These are phyloP conservation scores for Drosophila persimilis DNA, from an alignment of 1,140 invertebrate species.

Conservation along the genomic window DNA sequence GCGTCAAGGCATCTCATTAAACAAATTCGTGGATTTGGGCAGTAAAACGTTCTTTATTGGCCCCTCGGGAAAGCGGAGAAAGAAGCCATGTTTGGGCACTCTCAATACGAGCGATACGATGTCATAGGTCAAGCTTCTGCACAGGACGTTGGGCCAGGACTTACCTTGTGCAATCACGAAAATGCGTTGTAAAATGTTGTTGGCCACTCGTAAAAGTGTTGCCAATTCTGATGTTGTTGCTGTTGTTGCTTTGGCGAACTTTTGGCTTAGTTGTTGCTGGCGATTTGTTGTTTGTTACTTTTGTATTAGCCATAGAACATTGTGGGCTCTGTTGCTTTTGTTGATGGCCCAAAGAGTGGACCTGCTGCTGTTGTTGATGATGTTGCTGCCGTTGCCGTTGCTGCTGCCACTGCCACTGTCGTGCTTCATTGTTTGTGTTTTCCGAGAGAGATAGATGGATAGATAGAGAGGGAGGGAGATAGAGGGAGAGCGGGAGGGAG, in stretches of 20 bases:
- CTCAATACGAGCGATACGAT: too few relatives aligned
- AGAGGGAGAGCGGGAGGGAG: constrained; percentile 6
- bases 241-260: constrained; percentile 43
- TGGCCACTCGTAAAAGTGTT: constrained; percentile 75
- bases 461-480: not conserved
- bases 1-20: not conserved
- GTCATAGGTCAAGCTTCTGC: too few relatives aligned
- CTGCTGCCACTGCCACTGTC: constrained; percentile 25
- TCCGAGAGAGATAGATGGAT: not conserved
- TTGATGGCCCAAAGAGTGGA: constrained; percentile 43
- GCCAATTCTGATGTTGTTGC: constrained; percentile 49
- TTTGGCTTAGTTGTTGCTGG: constrained; percentile 44
- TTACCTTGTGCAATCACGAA: constrained; percentile 76
- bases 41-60: too few relatives aligned
- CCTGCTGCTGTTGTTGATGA: constrained; percentile 33
- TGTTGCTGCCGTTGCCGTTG: constrained; percentile 28
- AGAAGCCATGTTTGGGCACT: too few relatives aligned
- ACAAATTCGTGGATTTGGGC: too few relatives aligned
- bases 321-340: constrained; percentile 17
- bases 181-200: constrained; percentile 78
- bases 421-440: constrained; percentile 40
- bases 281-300: constrained; percentile 56
- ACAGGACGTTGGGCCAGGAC: constrained; percentile 23
- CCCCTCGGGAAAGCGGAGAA: too few relatives aligned
- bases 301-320: constrained; percentile 52